Conservation (phyloP, 2,797 vertebrate species). For the Mormyrops attenuatus region DNA sequence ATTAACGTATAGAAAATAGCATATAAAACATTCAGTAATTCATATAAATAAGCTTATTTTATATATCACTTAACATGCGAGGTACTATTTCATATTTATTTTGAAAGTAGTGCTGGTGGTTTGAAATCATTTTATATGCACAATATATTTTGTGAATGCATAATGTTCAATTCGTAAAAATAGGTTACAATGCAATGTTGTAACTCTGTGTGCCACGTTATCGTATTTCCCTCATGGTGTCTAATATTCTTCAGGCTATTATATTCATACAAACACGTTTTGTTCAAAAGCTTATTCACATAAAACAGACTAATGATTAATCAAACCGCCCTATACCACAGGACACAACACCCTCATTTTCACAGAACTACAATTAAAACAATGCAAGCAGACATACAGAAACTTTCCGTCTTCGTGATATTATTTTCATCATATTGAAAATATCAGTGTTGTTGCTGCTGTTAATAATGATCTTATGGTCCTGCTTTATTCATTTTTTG, state of each 20-base stretch:
- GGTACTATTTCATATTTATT: conserved; percentile 69
- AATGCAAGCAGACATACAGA: conserved; percentile 74
- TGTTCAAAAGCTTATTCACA: conserved; percentile 64
- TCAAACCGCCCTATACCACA: conserved; percentile 72
- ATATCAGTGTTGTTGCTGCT: conserved; percentile 40
- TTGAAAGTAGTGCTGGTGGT: conserved; percentile 78
- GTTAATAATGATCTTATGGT: conserved; percentile 45
- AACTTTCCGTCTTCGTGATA: conserved; percentile 39
- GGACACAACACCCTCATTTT: conserved; percentile 59
- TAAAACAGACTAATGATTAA: conserved; percentile 71
- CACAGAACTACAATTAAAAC: conserved; percentile 75
- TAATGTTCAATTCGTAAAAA: conserved; percentile 73
- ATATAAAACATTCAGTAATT: conserved; percentile 81
- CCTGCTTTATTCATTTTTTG: conserved; percentile 69
- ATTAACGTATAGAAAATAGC: conserved; percentile 79
- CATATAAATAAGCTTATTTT: conserved; percentile 77
- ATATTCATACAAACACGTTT: conserved; percentile 64
- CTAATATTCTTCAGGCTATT: conserved; percentile 59
- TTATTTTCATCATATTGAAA: neutral
- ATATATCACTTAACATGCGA: conserved; percentile 70
- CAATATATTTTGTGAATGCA: conserved; percentile 76
- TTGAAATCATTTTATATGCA: conserved; percentile 73
- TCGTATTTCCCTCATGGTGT: conserved; percentile 50
- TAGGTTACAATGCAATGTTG: conserved; percentile 74
- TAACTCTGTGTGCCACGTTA: conserved; percentile 65